Evolutionary conservation across 2,888 invertebrate genomes (phyloP), one percentile per base, ranked within the genome.

Genomic region (Heteropelma amictum): DNA sequence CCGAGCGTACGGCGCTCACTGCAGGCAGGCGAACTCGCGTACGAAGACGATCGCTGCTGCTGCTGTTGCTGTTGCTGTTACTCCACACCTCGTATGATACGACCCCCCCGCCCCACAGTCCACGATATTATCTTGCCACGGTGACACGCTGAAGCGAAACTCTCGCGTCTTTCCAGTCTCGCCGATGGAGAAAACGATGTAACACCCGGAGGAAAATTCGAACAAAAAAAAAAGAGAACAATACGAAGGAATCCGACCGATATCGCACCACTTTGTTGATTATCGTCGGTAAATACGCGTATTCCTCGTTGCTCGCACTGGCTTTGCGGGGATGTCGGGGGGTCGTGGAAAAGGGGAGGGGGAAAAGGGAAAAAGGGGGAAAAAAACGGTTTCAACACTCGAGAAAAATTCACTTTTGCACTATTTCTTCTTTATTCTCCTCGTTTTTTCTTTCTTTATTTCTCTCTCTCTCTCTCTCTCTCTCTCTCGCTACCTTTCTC

Each of bases 81-180:
- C 77, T 71, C 77, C 63, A 33, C 67, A 8, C 79, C 78, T 79
- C 80, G 75, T 84, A 82, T 84, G 82, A 84, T 85, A 85, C 42
- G 54, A 5, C 45, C 54, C 30, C 40, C 54, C 42, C 33, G 23
- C 49, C 63, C 61, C 61, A 1, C 33, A 33, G 47, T 63, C 63
- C 3, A 23, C 86, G 83, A 86, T 86, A 88, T 87, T 87, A 87
- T 86, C 78, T 78, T 73, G 79, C 76, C 78, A 78, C 79, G 75
- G 78, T 74, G 63, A 76, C 72, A 64, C 67, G 67, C 56, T 67
- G 35, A 19, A 45, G 47, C 12, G 26, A n/a, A n/a, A 45, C 45
- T 54, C 45, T 14, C 28, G 28, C 40, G 28, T n/a, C 21, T 30
- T 14, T 8, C 40, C 53, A 30, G 21, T 33, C 21, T 14, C 8